Percentiles rank a stretch among this genome's conserved stretches.
These are phyloP conservation scores for Dynastes hyllus DNA, from an alignment of 2,888 invertebrate genomes.

Conservation along the genomic window DNA sequence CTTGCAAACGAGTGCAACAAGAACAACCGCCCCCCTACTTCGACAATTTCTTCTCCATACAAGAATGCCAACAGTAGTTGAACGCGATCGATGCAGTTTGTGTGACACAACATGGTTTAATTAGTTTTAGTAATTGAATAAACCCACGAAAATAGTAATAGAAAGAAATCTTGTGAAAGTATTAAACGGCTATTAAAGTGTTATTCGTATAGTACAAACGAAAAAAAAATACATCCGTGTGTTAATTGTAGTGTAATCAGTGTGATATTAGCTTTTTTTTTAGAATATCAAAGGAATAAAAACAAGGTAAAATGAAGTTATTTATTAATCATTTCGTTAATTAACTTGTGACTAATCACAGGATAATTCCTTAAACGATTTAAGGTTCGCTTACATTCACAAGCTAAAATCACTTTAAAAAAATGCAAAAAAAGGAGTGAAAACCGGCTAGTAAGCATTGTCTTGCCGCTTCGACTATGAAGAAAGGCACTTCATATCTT, in stretches of 20 bases:
- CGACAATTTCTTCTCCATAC: constrained; percentile 38
- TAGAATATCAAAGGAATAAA: neutral
- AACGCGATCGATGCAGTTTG: constrained; percentile 35
- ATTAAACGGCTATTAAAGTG: neutral
- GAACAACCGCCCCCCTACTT: constrained; percentile 37
- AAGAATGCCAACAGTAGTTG: constrained; percentile 50
- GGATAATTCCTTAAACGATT: no score
- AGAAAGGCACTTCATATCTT: neutral
- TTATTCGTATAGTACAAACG: neutral
- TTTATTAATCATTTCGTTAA: no score
- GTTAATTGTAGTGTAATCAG: neutral
- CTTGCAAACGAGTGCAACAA: constrained; percentile 6
- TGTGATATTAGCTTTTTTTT: neutral
- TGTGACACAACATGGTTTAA: constrained; percentile 45
- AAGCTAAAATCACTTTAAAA: neutral
- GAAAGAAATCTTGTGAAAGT: no score
- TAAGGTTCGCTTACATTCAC: neutral
- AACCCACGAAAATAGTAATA: no score
- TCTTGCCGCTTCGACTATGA: neutral
- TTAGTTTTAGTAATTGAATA: neutral
- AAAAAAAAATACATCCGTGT: neutral
- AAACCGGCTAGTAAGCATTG: neutral
- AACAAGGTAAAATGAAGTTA: neutral
- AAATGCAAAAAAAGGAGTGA: neutral
- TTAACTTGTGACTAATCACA: no score